phyloP scores from a whole-genome alignment of 2,888 invertebrate genomes.

The Macroteleia sp. region DNA sequence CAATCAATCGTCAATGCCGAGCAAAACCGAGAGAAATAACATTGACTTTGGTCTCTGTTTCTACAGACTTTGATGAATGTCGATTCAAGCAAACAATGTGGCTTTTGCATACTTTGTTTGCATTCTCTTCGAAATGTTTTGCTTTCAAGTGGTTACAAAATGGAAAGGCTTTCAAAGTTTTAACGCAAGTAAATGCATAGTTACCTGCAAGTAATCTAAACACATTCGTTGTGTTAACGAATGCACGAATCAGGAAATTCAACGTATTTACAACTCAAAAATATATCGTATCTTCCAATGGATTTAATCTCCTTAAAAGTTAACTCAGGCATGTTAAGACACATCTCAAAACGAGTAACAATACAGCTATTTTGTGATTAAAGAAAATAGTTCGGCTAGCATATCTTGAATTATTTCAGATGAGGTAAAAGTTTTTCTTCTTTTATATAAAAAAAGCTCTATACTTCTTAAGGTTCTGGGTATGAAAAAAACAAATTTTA shows the following conservation, averaged over 20 bases:
- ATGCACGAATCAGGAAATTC: constrained; percentile 31
- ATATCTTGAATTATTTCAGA: too few relatives aligned
- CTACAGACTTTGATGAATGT: constrained; percentile 63
- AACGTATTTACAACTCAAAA: constrained; percentile 2
- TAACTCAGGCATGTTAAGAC: too few relatives aligned
- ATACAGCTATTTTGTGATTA: too few relatives aligned
- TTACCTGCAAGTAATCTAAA: constrained; percentile 42
- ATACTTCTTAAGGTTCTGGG: too few relatives aligned
- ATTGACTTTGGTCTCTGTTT: constrained; percentile 60
- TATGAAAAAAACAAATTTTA: too few relatives aligned
- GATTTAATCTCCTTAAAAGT: not conserved
- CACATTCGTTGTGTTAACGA: constrained; percentile 14
- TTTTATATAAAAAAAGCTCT: too few relatives aligned
- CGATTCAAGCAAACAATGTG: constrained; percentile 56
- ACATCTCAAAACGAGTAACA: too few relatives aligned
- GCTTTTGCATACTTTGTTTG: constrained; percentile 58
- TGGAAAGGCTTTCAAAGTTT: constrained; percentile 48
- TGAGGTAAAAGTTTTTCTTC: too few relatives aligned
- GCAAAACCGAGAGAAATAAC: constrained; percentile 62
- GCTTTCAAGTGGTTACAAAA: constrained; percentile 56
- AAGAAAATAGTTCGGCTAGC: too few relatives aligned
- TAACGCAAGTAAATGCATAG: constrained; percentile 42
- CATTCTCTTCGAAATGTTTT: constrained; percentile 57
- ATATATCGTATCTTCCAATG: not conserved
- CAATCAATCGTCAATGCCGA: constrained; percentile 57